Base-by-base conservation (phyloP, 2,113 vertebrate species). In the Casuarius casuarius region DNA sequence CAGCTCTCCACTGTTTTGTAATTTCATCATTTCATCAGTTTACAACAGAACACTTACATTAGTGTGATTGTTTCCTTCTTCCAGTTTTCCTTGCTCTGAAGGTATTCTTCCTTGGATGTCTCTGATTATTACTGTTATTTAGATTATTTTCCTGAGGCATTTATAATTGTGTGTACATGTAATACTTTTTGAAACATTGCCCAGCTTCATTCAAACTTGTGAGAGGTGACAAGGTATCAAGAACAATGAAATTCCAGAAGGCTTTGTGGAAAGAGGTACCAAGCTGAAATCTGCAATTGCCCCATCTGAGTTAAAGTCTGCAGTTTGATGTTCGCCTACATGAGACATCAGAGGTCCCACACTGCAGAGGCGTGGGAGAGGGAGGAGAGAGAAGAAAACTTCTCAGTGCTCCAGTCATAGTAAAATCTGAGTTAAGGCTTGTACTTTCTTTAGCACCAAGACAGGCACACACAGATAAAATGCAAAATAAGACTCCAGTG, bases 271-370 rank as follows among this genome's bases (percentile, higher is more conserved):
- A 92, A 72, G 12, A 18, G 14, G 8, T 42, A 82, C 22, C 26
- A 86, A 73, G 52, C 5, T 42, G 17, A 83, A 46, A 38, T 35
- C 42, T 58, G 14, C 67, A 63, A 33, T 46, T 82, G 33, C 8
- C 19, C n/a, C 31, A 17, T 7, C 3, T 14, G 12, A 62, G 14
- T 40, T 58, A 63, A 72, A 83, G 7, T 4, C 23, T 44, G 20
- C n/a, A 73, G 14, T n/a, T n/a, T 52, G 28, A 74, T 31, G 3
- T 68, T 68, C 31, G 2, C 5, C 1, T 0, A 2, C 35, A 23
- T 3, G 22, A 21, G 65, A 26, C 81, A 35, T 35, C 23, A 38
- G 29, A 40, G 8, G 40, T 22, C 20, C 61, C 59, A 74, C 51
- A 46, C 29, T 23, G 19, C 70, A 68, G 17, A 48, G 5, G 3